Evolutionary conservation across 2,113 vertebrate species (phyloP).

Genomic region (Callipepla californica): DNA sequence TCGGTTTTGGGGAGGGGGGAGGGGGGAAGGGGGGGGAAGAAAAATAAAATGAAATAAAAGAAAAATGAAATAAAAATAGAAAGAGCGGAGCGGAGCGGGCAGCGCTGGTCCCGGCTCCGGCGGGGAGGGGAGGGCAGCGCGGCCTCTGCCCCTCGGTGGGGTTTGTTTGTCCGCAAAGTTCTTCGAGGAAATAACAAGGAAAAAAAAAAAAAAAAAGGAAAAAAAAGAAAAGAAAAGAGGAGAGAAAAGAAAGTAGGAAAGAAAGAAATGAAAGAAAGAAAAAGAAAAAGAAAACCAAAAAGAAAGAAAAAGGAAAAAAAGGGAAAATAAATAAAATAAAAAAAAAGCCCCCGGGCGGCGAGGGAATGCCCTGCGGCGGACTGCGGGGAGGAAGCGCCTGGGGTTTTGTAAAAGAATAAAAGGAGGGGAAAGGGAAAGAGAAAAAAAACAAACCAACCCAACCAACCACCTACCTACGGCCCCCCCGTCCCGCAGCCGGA

Average conservation of each 20-base stretch:
- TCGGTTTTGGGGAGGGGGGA: not conserved
- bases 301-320: not conserved
- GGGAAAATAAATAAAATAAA: too few relatives aligned
- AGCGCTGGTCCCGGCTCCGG: not conserved
- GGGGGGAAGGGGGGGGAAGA: too few relatives aligned
- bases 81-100: not conserved
- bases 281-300: not conserved
- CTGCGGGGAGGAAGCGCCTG: not conserved
- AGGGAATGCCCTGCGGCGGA: not conserved
- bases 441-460: not conserved
- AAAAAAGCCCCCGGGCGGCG: not conserved
- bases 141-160: not conserved
- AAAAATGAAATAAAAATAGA: not conserved
- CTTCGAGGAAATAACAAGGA: not conserved
- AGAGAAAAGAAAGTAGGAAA: not conserved
- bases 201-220: not conserved
- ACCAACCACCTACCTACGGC: not conserved
- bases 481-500: not conserved
- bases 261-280: not conserved
- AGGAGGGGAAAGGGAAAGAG: not conserved
- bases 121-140: not conserved
- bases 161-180: not conserved
- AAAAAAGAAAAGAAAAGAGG: not conserved
- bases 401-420: not conserved
- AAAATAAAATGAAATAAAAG: not conserved